Evolutionary conservation across 2,797 vertebrate species (phyloP), one percentile per base, ranked within the genome.

Genomic region (Rhinella marina): DNA sequence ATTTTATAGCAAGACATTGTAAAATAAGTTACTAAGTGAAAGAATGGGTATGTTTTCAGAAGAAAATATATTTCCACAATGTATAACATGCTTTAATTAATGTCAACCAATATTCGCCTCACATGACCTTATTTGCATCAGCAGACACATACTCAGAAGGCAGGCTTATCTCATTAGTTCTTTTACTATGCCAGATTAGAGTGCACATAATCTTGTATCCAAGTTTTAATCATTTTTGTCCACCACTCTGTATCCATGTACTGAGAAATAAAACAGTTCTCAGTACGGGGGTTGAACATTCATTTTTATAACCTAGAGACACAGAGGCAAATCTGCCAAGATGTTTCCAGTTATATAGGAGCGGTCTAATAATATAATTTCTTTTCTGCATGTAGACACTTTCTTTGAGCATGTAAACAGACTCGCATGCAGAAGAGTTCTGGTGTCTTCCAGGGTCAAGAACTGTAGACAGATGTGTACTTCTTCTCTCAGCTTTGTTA

Each of bases 151-250:
- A 88, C 82, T 72, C 62, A 59, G 50, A 70, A 19, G 21, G 29
- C 81, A 88, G 84, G 75, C 81, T 88, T 84, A 88, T 84, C 73
- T 88, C 50, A 88, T 88, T 84, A 84, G 62, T 68, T 27, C 23
- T 84, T 88, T 88, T 88, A 88, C 75, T 84, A 84, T 70, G 87
- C 87, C 87, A 88, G 75, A 56, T 77, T 83, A 76, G 50, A 82
- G 81, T 52, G 48, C 50, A 25, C 79, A 73, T 75, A 87, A 87
- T 82, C 86, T 66, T 57, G 29, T 32, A 83, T 83, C 81, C 86
- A 83, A 82, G 73, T 87, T 87, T 83, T 87, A 83, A 77, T 87
- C 57, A 77, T 72, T 83, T 83, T 48, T 73, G 32, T 75, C 79
- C 86, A 32, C 76, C 64, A 32, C 16, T 72, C 23, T 27, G 78